A percentile compares a stretch with the other conserved stretches of the same genome.
These are phyloP conservation scores for Erythrolamprus reginae DNA, from an alignment of 2,113 vertebrate species.

Conservation along the genomic window DNA sequence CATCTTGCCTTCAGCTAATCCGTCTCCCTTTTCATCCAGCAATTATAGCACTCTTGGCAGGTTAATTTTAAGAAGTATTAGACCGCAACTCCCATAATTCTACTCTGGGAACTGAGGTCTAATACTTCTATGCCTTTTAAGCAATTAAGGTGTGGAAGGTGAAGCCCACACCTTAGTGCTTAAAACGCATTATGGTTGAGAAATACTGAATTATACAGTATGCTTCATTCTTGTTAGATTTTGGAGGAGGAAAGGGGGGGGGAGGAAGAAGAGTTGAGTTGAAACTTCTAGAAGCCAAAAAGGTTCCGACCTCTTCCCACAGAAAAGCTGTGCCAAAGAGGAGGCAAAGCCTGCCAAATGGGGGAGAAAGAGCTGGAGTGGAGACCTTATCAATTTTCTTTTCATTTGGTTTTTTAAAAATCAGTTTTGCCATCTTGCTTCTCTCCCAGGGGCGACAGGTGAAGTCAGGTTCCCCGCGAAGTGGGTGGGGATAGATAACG, in stretches of 20 bases:
- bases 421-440: background rate
- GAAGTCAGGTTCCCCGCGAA: background rate
- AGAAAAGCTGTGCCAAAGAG: background rate
- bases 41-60: background rate
- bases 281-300: background rate
- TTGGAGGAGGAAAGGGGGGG: background rate
- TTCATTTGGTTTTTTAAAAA: background rate
- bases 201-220: background rate
- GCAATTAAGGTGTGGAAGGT: too few species aligned
- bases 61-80: background rate
- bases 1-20: background rate
- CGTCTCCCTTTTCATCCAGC: background rate
- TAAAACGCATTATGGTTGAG: background rate
- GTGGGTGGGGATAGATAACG: accelerated
- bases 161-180: background rate
- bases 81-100: background rate
- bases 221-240: background rate
- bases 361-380: background rate
- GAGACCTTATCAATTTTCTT: too few species aligned
- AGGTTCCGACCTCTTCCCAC: background rate
- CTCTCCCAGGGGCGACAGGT: background rate
- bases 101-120: too few species aligned
- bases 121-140: too few species aligned
- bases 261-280: background rate
- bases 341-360: background rate